Evolutionary conservation across 2,113 vertebrate species (phyloP).

Genomic region (Cinclus cinclus): DNA sequence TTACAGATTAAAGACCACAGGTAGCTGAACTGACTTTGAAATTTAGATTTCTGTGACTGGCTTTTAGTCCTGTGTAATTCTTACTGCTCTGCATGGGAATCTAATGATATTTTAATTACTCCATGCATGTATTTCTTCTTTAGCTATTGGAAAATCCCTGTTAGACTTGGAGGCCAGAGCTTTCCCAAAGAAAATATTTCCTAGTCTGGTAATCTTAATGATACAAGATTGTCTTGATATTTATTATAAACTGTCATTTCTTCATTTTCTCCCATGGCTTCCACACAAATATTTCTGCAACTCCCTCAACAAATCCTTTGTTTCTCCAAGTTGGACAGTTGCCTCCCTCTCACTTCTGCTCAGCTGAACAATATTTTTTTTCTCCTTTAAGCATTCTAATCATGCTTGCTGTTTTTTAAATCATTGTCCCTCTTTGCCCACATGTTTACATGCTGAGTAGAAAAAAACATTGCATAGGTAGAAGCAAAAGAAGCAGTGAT

Average conservation of each 20-base stretch:
- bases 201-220: background rate
- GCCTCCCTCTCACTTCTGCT: background rate
- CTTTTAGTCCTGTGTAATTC: background rate
- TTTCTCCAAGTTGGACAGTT: background rate
- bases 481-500: background rate
- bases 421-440: background rate
- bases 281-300: conserved; percentile 13
- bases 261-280: conserved; percentile 13
- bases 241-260: background rate
- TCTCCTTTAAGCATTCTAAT: background rate
- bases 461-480: background rate
- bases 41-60: background rate
- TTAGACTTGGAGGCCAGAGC: background rate
- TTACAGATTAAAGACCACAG: accelerated
- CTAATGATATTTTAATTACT: background rate
- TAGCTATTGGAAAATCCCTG: background rate
- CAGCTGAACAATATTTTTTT: background rate
- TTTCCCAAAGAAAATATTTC: conserved; percentile 1
- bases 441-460: background rate
- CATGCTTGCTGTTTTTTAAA: background rate
- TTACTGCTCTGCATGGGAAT: background rate
- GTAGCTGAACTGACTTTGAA: background rate
- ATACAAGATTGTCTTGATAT: background rate
- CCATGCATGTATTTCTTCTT: background rate
- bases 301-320: background rate